Base-by-base conservation (phyloP, 2,888 invertebrate species). In the Philaethria dido region DNA sequence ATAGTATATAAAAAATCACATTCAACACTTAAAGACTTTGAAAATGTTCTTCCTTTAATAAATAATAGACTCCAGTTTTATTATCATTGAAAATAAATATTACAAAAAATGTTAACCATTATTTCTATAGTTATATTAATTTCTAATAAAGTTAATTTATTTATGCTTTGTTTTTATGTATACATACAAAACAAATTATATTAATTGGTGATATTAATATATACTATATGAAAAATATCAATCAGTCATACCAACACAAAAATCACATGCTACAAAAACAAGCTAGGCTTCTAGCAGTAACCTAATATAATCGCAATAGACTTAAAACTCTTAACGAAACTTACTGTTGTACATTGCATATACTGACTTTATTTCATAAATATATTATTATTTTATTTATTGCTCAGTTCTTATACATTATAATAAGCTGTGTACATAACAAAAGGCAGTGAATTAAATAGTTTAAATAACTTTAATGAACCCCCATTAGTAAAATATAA, bases 291-390 rank as follows among this genome's bases (percentile, higher is more conserved):
- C 44, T 45, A 60, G 29, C 18, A 45, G 9, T 45, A 44, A 18
- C 44, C 60, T 60, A 60, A 60, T 44, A 42, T 44, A 59, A 44
- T 29, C 22, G 57, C 42, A 57, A 57, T 57, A 45, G 44, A 33
- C 45, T 60, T 25, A 60, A 33, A 45, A 18, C 29, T 4, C 42
- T 25, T 45, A 44, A 44, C 59, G 45, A 3, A 60, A 60, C 44
- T 45, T 60, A 29, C 44, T 29, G 16, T 25, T 59, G 44, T 45
- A 52, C 52, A 52, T 33, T 11, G 52, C 29, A 52, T 52, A 52
- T 52, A 52, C 52, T 52, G 52, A 29, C 16, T 42, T 22, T 42
- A 42, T 57, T 22, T 20, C 39, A 13, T 57, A 57, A 57, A 39
- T 55, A 33, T 55, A 57, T 55, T 55, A 39, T 39, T 55, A 55